Evolutionary conservation across 92 coral and sea anemone species (phyloP), one percentile per base, ranked within the genome.

Genomic region (Scolanthus callimorphus): DNA sequence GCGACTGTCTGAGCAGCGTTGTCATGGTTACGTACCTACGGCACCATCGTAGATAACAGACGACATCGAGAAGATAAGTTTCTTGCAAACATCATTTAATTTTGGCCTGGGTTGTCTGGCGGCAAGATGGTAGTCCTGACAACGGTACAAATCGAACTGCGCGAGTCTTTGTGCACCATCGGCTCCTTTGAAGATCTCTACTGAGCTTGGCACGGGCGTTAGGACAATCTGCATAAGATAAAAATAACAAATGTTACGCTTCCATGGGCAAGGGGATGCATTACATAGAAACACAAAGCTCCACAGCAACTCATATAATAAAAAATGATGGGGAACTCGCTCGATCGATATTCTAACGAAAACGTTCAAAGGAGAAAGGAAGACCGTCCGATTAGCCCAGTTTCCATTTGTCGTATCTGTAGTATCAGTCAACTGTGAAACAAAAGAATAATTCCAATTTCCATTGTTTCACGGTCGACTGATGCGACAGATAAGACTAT

Each of bases 41-140:
- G 92, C 91, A 4, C 98, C 98, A 67, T 92, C 92, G 51, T 83
- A 88, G 27, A 88, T 82, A 24, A 92, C 83, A 6, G 98, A 76
- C 20, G 98, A 83, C 71, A 74, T 68, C 11, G 98, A 90, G 73
- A 88, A 92, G 47, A 80, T 77, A 11, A 80, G 77, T 28, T 51
- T 65, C 68, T 72, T 84, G 58, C 98, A 92, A n/a, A 85, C 84
- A 13, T 57, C 75, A 15, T 81, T 68, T 8, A 92, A 61, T 12
- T 11, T 30, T 11, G 83, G 92, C 13, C 90, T 82, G 1, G 98
- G 96, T 2, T 48, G 63, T 1, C 59, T 10, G 4, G 90, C 82
- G 11, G 54, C 48, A 20, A 79, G 64, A 28, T 88, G 85, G 19
- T 53, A 60, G 34, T 70, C 83, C 25, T 62, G 63, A 34, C 98